Evolutionary conservation across 1,140 invertebrate genomes (phyloP).

Genomic region (Aplysia californica): DNA sequence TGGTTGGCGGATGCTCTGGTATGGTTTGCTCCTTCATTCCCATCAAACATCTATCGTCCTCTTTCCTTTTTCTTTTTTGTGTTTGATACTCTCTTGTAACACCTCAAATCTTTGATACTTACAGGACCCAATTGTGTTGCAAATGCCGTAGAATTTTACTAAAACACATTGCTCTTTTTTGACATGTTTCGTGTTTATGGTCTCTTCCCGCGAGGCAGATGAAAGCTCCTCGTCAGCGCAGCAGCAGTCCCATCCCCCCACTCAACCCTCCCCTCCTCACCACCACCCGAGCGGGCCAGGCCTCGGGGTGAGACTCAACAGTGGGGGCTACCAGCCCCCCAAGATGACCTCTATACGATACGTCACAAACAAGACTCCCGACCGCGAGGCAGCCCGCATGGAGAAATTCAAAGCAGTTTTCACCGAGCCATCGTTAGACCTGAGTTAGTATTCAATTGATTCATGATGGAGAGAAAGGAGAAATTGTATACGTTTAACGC

Average conservation of each 20-base stretch:
- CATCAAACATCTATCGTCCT: too few relatives aligned
- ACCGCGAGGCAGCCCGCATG: conserved; percentile 74
- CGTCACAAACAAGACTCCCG: conserved; percentile 52
- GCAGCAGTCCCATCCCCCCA: background rate
- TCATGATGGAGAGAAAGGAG: too few relatives aligned
- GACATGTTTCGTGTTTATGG: background rate
- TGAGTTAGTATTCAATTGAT: conserved; percentile 47
- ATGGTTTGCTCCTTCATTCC: too few relatives aligned
- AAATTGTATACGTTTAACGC: too few relatives aligned
- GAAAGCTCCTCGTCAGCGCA: background rate
- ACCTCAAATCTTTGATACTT: too few relatives aligned
- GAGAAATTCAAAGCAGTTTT: conserved; percentile 58
- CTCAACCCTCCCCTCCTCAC: conserved; percentile 12
- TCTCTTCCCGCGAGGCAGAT: background rate
- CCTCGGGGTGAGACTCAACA: conserved; percentile 64
- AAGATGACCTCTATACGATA: conserved; percentile 55
- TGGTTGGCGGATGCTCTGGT: too few relatives aligned
- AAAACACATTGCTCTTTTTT: too few relatives aligned
- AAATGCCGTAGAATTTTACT: too few relatives aligned
- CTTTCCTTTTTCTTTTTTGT: too few relatives aligned
- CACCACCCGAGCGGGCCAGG: conserved; percentile 61
- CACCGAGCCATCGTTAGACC: conserved; percentile 52
- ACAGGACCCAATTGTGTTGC: too few relatives aligned
- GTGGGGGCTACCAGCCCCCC: conserved; percentile 47
- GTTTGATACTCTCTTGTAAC: too few relatives aligned